phyloP scores from a whole-genome alignment of 2,113 vertebrate species.

The Stictonetta naevosa region DNA sequence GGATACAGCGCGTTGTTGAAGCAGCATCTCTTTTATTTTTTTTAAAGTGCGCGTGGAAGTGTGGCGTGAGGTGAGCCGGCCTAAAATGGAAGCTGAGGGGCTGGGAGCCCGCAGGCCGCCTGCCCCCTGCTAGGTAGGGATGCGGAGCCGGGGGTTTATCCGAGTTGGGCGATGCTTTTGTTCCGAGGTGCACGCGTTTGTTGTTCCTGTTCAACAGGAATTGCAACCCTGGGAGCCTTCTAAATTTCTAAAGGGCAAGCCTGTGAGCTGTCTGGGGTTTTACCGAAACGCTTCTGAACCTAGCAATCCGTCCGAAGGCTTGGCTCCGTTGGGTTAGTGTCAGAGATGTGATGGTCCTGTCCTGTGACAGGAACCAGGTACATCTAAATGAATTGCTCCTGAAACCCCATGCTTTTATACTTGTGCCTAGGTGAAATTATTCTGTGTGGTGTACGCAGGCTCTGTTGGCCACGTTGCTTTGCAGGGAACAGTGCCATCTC shows the following conservation, averaged over 20 bases:
- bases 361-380: not conserved
- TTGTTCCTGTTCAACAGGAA: slow-evolving; percentile 43
- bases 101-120: slow-evolving; percentile 19
- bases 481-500: not conserved
- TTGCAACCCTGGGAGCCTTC: not conserved
- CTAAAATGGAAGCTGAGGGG: slow-evolving; percentile 25
- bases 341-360: not conserved
- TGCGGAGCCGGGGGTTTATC: not conserved
- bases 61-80: not conserved
- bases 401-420: not conserved
- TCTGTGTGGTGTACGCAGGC: not conserved
- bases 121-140: not conserved
- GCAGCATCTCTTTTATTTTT: not conserved
- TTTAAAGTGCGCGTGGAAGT: not conserved
- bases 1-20: not conserved
- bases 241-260: not conserved
- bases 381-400: not conserved
- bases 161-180: not conserved
- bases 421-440: not conserved
- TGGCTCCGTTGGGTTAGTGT: not conserved
- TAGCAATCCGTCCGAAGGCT: not conserved
- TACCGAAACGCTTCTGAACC: not conserved
- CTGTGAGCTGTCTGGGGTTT: not conserved
- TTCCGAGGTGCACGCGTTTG: not conserved
- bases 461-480: accelerated